A percentile compares a stretch with the other conserved stretches of the same genome.
These are phyloP conservation scores for Oreochromis grahami DNA, from an alignment of 2,797 vertebrate genomes.

Conservation along the genomic window DNA sequence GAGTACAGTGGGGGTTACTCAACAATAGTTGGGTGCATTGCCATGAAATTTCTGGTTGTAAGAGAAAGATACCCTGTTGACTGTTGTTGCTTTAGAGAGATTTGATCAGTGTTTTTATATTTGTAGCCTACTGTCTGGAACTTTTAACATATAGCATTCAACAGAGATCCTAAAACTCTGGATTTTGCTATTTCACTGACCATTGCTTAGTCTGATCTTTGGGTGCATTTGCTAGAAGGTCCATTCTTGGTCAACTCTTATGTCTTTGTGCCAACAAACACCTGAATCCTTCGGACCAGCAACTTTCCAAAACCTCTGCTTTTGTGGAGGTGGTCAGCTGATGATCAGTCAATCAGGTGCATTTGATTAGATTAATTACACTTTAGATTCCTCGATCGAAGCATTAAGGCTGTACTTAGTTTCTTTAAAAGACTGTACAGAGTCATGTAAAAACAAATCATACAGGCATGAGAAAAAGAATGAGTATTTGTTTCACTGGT, in stretches of 20 bases:
- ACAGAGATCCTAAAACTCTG: not conserved
- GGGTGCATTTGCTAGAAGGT: not conserved
- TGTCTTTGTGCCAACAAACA: not conserved
- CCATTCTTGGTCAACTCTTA: not conserved
- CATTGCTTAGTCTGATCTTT: not conserved
- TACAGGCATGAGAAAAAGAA: not conserved
- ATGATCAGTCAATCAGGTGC: not conserved
- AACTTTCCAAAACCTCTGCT: not conserved
- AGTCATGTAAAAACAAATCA: not conserved
- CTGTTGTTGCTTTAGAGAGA: not conserved
- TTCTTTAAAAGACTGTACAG: not conserved
- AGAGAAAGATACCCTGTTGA: not conserved
- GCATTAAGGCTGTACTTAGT: not conserved
- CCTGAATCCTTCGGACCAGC: not conserved
- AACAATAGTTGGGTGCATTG: not conserved
- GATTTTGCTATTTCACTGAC: not conserved
- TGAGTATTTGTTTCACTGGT: not conserved
- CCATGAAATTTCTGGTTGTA: not conserved
- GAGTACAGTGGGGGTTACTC: not conserved
- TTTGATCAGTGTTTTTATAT: not conserved
- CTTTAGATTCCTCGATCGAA: not conserved
- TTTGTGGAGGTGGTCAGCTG: not conserved
- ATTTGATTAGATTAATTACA: not conserved
- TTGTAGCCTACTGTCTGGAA: not conserved
- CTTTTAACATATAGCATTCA: not conserved